phyloP scores from a whole-genome alignment of 1,140 invertebrate genomes.

The Holcopasites calliopsidis region DNA sequence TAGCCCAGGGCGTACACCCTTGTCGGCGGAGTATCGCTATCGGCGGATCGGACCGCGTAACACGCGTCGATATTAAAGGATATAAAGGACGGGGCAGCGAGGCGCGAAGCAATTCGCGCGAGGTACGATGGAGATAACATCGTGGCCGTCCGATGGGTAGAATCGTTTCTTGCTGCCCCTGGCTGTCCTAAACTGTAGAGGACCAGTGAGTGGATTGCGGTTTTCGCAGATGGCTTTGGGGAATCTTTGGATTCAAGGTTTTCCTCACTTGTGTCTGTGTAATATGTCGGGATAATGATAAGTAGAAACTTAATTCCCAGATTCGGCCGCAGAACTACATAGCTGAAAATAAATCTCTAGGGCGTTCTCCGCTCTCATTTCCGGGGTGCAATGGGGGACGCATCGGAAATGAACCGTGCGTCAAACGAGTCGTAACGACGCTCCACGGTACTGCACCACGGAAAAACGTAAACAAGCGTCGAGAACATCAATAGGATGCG shows the following conservation, averaged over 20 bases:
- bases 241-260: no score
- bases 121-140: slow-evolving; percentile 51
- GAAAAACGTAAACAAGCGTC: slow-evolving; percentile 30
- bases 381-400: not conserved
- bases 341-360: not conserved
- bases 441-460: not conserved
- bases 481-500: slow-evolving; percentile 1
- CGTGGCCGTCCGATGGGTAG: slow-evolving; percentile 38
- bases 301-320: no score
- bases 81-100: slow-evolving; percentile 50
- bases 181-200: not conserved
- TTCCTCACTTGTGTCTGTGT: no score
- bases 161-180: slow-evolving; percentile 20
- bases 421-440: slow-evolving; percentile 17
- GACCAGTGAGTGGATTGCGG: no score
- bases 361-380: not conserved
- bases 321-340: no score
- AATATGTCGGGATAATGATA: no score
- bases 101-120: slow-evolving; percentile 58
- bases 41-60: slow-evolving; percentile 55
- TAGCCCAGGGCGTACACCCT: slow-evolving; percentile 18
- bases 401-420: slow-evolving; percentile 19
- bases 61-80: slow-evolving; percentile 57
- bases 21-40: slow-evolving; percentile 57
- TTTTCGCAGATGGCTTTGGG: no score